These are phyloP conservation scores for Tretioscincus oriximinensis DNA, from an alignment of 2,113 vertebrate species.

Conservation along the genomic window DNA sequence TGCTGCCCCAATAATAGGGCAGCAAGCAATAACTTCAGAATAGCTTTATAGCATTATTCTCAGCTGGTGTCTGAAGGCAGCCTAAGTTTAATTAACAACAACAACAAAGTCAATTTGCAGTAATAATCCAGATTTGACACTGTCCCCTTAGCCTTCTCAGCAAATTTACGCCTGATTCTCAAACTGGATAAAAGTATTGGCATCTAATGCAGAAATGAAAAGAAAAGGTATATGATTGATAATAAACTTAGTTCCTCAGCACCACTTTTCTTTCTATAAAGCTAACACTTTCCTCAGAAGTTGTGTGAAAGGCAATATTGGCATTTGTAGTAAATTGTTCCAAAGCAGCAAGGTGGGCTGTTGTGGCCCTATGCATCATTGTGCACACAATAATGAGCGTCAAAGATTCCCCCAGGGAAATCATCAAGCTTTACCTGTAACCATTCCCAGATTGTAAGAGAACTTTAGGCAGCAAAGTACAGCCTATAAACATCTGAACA, in stretches of 20 bases:
- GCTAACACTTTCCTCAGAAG: constrained; percentile 36
- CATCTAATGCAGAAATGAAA: constrained; percentile 7
- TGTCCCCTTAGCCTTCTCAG: not conserved
- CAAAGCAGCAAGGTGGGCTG: constrained; percentile 36
- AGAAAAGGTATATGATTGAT: constrained; percentile 26
- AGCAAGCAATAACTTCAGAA: too few relatives aligned
- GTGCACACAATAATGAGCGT: constrained; percentile 46
- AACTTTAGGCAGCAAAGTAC: constrained; percentile 45
- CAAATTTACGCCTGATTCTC: constrained; percentile 14
- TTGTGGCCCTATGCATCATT: constrained; percentile 25
- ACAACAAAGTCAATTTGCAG: constrained; percentile 26
- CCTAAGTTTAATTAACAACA: constrained; percentile 22
- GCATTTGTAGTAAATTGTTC: constrained; percentile 53
- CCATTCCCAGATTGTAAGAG: constrained; percentile 54
- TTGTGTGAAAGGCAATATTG: constrained; percentile 33
- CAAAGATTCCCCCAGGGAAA: constrained; percentile 59
- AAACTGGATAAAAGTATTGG: not conserved
- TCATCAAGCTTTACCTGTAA: constrained; percentile 51
- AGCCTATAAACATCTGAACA: constrained; percentile 51
- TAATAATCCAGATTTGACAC: constrained; percentile 24
- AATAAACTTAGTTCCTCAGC: constrained; percentile 37
- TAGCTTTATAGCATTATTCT: too few relatives aligned
- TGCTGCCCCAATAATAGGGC: too few relatives aligned
- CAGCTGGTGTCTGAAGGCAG: not conserved
- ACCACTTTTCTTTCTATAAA: constrained; percentile 33